Evolutionary conservation across 2,888 invertebrate genomes (phyloP), one percentile per base, ranked within the genome.

Genomic region (Elmis aenea): DNA sequence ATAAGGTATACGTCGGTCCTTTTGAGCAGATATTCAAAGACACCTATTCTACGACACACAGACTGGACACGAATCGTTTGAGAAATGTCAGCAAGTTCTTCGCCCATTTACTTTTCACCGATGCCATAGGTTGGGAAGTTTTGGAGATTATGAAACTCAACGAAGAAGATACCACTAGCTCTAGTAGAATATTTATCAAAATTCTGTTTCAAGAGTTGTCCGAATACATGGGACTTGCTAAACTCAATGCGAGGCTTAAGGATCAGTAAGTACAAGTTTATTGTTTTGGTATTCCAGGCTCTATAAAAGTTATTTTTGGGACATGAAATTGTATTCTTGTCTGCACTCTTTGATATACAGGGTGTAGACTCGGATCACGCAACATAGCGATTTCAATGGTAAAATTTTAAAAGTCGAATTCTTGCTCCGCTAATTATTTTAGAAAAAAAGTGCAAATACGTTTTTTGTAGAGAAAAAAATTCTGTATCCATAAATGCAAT

Each of bases 21-120:
- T 96, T 95, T 64, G 91, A 97, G 59, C 83, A 89, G 51, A 94
- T 99, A 41, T 97, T 97, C 60, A 81, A 81, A 59, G 94, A 95
- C 60, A 93, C 96, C 0, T 99, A 96, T 60, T 80, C 86, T 22
- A 96, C 96, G 0, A 86, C 91, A 9, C 97, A 99, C 64, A 79
- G 97, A 31, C 72, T 99, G 45, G 97, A 97, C 58, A 93, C 94
- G 8, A 95, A 95, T 64, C 86, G 97, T 48, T 69, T 99, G 33
- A 73, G 97, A 16, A 99, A 99, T 67, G 92, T 97, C 0, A 91
- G 94, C 60, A 95, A 95, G 63, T 92, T 99, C 61, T 96, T 96
- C 68, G 92, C 93, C 0, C 97, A 99, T 72, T 74, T 99, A 1
- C 71, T 99, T 0, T 89, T 89, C 57, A 95, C 97, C 0, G 97